Conservation (phyloP, 2,888 invertebrate genomes). For the Willowsia nigromaculata region DNA sequence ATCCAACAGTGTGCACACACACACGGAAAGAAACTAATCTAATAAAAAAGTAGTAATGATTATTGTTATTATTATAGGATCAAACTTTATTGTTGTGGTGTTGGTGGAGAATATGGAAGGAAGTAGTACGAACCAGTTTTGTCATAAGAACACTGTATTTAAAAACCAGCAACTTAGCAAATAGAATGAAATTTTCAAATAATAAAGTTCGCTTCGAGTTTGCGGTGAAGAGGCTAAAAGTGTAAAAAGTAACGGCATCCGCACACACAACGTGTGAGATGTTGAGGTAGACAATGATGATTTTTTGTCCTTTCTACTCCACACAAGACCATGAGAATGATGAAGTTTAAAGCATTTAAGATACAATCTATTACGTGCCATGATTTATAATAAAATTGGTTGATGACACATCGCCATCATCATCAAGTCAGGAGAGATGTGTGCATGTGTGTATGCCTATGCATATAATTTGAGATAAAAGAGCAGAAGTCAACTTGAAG, state of each 20-base stretch:
- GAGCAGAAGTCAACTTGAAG: constrained; percentile 43
- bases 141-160: neutral
- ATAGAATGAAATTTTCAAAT: neutral
- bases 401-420: constrained; percentile 13
- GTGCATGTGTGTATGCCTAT: neutral
- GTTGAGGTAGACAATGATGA: constrained; percentile 47
- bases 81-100: neutral
- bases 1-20: neutral
- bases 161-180: neutral
- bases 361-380: constrained; percentile 50
- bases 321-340: constrained; percentile 6
- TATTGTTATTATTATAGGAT: constrained; percentile 34
- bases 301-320: constrained; percentile 22
- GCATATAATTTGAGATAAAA: constrained; percentile 22
- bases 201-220: neutral
- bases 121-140: constrained; percentile 52
- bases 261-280: constrained; percentile 41
- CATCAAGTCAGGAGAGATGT: neutral
- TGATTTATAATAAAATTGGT: constrained; percentile 55
- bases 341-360: constrained; percentile 33
- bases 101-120: neutral
- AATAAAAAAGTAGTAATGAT: constrained; percentile 36
- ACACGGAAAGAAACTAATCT: constrained; percentile 34
- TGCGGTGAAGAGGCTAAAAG: constrained; percentile 22
- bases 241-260: constrained; percentile 27